Conservation (phyloP, 1,140 invertebrate genomes). For the Onthophagus taurus region DNA sequence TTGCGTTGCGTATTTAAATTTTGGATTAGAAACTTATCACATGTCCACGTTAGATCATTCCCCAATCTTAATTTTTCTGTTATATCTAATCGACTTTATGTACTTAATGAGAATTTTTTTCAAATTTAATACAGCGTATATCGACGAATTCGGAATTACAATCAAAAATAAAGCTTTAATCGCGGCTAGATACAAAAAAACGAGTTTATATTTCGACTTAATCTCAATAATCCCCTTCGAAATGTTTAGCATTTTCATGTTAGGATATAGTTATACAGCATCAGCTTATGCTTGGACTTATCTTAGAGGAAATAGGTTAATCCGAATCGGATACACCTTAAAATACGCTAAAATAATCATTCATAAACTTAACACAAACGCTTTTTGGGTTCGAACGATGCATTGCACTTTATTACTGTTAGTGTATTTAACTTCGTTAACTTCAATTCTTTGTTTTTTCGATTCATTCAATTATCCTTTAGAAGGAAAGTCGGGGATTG, state of each 20-base stretch:
- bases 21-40: slow-evolving; percentile 4
- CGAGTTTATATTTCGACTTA: slow-evolving; percentile 16
- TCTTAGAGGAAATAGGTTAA: background rate
- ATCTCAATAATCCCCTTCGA: slow-evolving; percentile 15
- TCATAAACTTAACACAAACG: slow-evolving; percentile 1
- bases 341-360: background rate
- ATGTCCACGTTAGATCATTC: slow-evolving; percentile 1
- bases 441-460: slow-evolving; percentile 3
- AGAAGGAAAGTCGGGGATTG: background rate
- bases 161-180: slow-evolving; percentile 11
- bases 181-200: slow-evolving; percentile 5
- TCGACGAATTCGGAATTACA: slow-evolving; percentile 18
- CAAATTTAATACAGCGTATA: slow-evolving; percentile 16
- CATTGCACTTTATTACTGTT: background rate
- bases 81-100: slow-evolving; percentile 12
- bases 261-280: background rate
- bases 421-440: background rate
- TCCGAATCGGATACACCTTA: background rate
- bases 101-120: slow-evolving; percentile 14
- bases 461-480: background rate
- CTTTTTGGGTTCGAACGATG: slow-evolving; percentile 3
- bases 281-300: slow-evolving; percentile 1
- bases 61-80: background rate
- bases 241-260: background rate
- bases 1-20: background rate